phyloP scores from a whole-genome alignment of 2,888 invertebrate species.

The Drosophila differens region DNA sequence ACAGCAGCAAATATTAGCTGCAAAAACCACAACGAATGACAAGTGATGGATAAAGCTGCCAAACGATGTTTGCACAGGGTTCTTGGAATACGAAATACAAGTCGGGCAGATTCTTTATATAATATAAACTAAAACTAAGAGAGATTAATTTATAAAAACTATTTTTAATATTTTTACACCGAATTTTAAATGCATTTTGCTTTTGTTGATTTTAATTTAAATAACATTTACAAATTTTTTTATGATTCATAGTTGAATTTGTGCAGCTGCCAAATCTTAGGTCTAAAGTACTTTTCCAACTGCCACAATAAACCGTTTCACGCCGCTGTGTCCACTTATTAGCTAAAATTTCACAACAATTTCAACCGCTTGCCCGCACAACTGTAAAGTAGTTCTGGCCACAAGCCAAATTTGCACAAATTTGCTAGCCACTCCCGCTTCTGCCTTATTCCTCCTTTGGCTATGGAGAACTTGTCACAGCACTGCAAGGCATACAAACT shows the following conservation, averaged over 20 bases:
- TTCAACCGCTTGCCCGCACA: conserved; percentile 50
- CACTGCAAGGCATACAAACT: conserved; percentile 47
- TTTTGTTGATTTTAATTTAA: background rate
- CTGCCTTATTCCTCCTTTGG: background rate
- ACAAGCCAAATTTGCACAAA: conserved; percentile 74
- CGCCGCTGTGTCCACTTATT: conserved; percentile 41
- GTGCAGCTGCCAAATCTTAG: conserved; percentile 6
- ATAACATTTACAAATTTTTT: background rate
- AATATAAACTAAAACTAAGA: background rate
- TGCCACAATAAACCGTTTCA: conserved; percentile 22
- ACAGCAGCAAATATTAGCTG: conserved; percentile 51
- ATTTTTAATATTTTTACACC: background rate
- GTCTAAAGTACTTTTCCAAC: conserved; percentile 20
- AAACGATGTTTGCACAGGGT: conserved; percentile 36
- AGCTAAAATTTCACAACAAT: conserved; percentile 59
- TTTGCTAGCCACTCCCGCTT: conserved; percentile 40
- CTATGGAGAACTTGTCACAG: conserved; percentile 55
- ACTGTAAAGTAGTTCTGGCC: conserved; percentile 69
- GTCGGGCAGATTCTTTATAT: background rate
- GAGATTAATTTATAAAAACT: background rate
- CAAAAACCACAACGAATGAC: conserved; percentile 38
- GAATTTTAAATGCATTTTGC: background rate
- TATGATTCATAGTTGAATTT: conserved; percentile 5
- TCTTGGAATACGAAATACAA: conserved; percentile 1
- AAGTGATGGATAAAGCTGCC: conserved; percentile 36